These are phyloP conservation scores for Muntiacus reevesi DNA, from an alignment of 2,113 vertebrate genomes.

Conservation along the genomic window DNA sequence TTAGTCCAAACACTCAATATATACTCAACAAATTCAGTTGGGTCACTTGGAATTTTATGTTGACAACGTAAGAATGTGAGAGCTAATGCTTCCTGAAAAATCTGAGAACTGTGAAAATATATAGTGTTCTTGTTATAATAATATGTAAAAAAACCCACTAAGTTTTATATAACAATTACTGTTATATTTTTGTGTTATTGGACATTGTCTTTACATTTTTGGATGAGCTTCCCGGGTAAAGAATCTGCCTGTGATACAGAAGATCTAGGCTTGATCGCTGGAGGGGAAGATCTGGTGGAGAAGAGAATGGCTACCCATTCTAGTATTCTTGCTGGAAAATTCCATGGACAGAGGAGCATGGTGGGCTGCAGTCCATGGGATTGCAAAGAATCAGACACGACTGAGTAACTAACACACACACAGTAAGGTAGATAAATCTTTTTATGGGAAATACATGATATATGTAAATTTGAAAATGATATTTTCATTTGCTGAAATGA, in stretches of 20 bases:
- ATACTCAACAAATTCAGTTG: neutral
- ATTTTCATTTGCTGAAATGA: neutral
- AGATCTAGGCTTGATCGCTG: neutral
- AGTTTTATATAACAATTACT: neutral
- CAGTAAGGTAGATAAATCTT: neutral
- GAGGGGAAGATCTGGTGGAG: neutral
- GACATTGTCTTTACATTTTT: neutral
- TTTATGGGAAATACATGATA: neutral
- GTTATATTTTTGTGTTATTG: neutral
- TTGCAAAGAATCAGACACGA: neutral
- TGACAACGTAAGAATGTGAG: neutral
- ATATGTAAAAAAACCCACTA: neutral
- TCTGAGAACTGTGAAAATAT: neutral
- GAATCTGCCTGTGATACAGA: neutral
- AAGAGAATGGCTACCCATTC: neutral
- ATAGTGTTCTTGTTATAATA: neutral
- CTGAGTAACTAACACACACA: neutral
- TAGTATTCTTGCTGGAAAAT: neutral
- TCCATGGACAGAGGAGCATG: neutral
- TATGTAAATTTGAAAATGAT: neutral
- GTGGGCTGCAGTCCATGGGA: fast-evolving
- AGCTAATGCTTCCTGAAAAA: neutral
- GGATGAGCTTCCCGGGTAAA: neutral
- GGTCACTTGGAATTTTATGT: neutral
- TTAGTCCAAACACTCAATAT: neutral